Base-by-base conservation (phyloP, 2,888 invertebrate species). In the Caenorhabditis imperialis region DNA sequence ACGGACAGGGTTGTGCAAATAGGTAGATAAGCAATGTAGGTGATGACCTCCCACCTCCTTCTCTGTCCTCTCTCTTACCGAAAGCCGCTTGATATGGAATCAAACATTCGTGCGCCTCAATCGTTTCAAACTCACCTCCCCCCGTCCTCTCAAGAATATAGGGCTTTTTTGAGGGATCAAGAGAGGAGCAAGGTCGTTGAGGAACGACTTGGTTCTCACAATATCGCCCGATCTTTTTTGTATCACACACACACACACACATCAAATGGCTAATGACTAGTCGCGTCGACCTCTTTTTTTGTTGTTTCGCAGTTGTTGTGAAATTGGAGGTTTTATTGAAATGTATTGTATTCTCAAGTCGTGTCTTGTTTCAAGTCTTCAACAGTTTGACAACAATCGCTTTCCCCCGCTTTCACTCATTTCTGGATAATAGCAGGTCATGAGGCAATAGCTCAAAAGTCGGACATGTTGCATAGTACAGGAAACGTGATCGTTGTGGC, bases 21-120 rank as follows among this genome's bases (percentile, higher is more conserved):
- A 67, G 42, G 57, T 57, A 67, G 67, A 67, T 67, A 67, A 67
- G 67, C 57, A 51, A 48, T 67, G 67, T 67, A 57, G 67, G 57
- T 57, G 67, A 67, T 67, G 67, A 57, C 67, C 67, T 67, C 67
- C 57, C 65, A 54, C 54, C 54, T 25, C 35, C 45, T n/a, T n/a
- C n/a, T n/a, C n/a, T n/a, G n/a, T n/a, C n/a, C 51, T 22, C 45
- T 23, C 37, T 51, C 47, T 33, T 45, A 54, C 57, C 51, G 51
- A 67, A 67, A 67, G 67, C 57, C 67, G 44, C 57, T 67, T 67
- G 67, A 67, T 67, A 67, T 67, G 57, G 67, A 67, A 67, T 67
- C 67, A 67, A 67, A 67, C 57, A 67, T 51, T 67, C 67, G 67
- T 67, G 67, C 57, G 67, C 48, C 55, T 16, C 18, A 23, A 33